Percentiles rank a stretch among this genome's conserved stretches.
These are phyloP conservation scores for Deroplatys truncata DNA, from an alignment of 2,888 invertebrate genomes.

Conservation along the genomic window DNA sequence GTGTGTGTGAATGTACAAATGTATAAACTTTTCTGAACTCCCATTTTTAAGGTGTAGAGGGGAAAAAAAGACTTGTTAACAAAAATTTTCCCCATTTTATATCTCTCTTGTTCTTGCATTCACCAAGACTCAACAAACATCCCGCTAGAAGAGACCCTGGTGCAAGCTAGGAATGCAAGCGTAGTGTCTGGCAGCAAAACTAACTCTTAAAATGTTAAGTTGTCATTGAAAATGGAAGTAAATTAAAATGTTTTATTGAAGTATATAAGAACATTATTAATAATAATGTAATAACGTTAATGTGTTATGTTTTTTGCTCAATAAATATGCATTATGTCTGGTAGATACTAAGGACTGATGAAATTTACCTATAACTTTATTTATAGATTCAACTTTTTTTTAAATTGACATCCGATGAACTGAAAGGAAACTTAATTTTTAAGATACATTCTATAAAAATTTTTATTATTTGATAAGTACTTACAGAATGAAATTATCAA, in stretches of 20 bases:
- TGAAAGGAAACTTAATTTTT: not conserved
- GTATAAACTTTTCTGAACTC: not conserved
- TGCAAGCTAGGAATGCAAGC: not conserved
- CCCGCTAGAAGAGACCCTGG: not conserved
- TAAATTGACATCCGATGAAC: not conserved
- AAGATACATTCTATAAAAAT: not conserved
- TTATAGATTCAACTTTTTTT: not conserved
- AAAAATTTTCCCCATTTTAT: not conserved
- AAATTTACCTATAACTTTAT: slow-evolving; percentile 2
- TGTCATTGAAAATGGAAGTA: not conserved
- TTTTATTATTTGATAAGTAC: not conserved
- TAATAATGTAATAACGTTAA: slow-evolving; percentile 7
- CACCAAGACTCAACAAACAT: not conserved
- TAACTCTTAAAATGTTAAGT: not conserved
- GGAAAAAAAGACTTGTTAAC: not conserved
- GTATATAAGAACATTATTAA: not conserved
- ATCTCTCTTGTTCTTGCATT: not conserved
- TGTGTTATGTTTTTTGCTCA: slow-evolving; percentile 18
- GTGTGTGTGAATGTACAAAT: not conserved
- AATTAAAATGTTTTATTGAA: not conserved
- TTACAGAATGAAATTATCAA: not conserved
- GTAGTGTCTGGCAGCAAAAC: not conserved
- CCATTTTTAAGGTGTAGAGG: not conserved
- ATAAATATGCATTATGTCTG: not conserved
- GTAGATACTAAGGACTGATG: slow-evolving; percentile 1